A percentile compares a stretch with the other conserved stretches of the same genome.
These are phyloP conservation scores for Drosophila kuntzei DNA, from an alignment of 2,888 invertebrate genomes.

Conservation along the genomic window DNA sequence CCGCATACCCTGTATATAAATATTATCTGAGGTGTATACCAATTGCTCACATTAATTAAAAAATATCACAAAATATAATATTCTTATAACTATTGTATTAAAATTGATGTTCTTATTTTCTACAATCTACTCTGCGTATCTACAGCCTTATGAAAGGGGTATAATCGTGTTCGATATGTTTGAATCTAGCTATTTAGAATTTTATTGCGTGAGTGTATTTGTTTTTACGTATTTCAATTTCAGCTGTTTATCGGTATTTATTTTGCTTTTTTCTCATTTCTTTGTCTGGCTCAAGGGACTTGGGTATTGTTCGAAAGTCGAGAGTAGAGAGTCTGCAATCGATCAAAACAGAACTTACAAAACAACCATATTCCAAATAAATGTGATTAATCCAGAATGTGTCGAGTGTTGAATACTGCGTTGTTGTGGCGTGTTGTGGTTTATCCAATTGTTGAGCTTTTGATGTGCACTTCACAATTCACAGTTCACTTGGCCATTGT, in stretches of 20 bases:
- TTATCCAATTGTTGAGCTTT: conserved; percentile 36
- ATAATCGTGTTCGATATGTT: conserved; percentile 1
- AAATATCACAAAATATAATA: not conserved
- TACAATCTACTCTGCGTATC: not conserved
- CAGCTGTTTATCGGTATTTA: conserved; percentile 35
- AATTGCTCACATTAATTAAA: not conserved
- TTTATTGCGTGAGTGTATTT: not conserved
- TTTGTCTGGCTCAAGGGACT: conserved; percentile 42
- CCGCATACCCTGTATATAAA: conserved; percentile 1
- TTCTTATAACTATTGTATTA: not conserved
- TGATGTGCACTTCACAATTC: conserved; percentile 32
- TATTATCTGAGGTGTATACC: not conserved
- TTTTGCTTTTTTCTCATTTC: conserved; percentile 15
- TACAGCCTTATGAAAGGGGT: not conserved
- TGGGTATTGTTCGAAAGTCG: not conserved
- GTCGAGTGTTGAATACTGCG: not conserved
- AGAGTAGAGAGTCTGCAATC: conserved; percentile 8
- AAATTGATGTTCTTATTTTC: not conserved
- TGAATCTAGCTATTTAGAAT: not conserved
- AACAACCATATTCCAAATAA: conserved; percentile 81
- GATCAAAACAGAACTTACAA: conserved; percentile 73
- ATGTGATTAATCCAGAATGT: conserved; percentile 55
- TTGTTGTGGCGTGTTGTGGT: conserved; percentile 8
- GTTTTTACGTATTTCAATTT: conserved; percentile 12
- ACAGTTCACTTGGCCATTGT: conserved; percentile 51